Base-by-base conservation (phyloP, 2,888 invertebrate genomes). In the Nomada ferruginata region DNA sequence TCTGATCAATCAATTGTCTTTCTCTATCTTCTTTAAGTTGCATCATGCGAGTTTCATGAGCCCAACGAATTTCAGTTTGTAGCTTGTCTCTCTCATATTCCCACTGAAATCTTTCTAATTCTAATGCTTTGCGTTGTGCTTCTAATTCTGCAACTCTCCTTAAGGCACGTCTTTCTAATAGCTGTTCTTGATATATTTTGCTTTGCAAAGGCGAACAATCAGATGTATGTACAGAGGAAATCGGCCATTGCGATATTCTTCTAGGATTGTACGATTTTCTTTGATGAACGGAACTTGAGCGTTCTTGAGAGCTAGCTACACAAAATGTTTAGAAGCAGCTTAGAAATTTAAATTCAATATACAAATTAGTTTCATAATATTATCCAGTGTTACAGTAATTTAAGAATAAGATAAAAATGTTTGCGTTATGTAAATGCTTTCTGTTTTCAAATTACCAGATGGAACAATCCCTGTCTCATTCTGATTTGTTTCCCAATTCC, bases 41-140 rank as follows among this genome's bases (percentile, higher is more conserved):
- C 91, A 92, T 92, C 89, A 92, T 91, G 4, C 90, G 85, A 66
- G 83, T 88, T 76, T 92, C 91, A 70, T 92, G 90, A 29, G 89
- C 90, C 86, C 91, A 91, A 60, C 89, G 85, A 64, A 90, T 44
- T 73, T 92, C 91, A 76, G 83, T 90, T 55, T 91, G 90, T 5
- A 87, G 83, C 82, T 90, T 92, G 55, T 92, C 91, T 59, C 86
- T 89, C 64, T 92, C 88, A 80, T 85, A 91, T 71, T 92, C 90
- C 90, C 91, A 92, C 73, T 92, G 90, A 50, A 89, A 85, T 82
- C 88, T 89, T 70, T 92, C 91, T 42, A 91, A 79, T 68, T 92
- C 91, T 23, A 92, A 74, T 52, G 89, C 89, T 82, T 91, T 93
- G 47, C 88, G 86, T 15, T 90, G 89, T 29, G 92, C 77, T 72